These are phyloP conservation scores for Seladonia tumulorum DNA, from an alignment of 2,888 invertebrate species.

Conservation along the genomic window DNA sequence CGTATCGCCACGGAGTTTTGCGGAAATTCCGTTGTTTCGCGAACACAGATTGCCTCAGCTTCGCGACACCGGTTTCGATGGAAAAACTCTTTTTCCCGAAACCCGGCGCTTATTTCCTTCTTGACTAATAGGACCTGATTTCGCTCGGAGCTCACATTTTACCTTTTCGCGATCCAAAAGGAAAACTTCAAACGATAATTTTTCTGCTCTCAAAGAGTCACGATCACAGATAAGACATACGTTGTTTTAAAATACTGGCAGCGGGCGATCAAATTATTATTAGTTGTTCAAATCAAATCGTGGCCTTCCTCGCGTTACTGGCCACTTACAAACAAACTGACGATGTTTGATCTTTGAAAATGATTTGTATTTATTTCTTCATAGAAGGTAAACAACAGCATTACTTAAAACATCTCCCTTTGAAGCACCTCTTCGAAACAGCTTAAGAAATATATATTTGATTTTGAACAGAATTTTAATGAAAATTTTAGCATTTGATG, in stretches of 20 bases:
- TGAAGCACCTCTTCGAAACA: too few species aligned
- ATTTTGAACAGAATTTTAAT: too few species aligned
- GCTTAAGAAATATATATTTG: too few species aligned
- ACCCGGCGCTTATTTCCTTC: background rate
- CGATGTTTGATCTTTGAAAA: too few species aligned
- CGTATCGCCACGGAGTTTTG: background rate
- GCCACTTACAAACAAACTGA: too few species aligned
- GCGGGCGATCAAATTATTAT: background rate
- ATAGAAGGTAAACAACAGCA: too few species aligned
- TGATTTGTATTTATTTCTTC: too few species aligned
- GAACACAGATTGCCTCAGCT: background rate
- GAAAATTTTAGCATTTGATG: too few species aligned
- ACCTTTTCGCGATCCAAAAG: background rate
- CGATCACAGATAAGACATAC: background rate
- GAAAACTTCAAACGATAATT: background rate
- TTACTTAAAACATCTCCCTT: too few species aligned
- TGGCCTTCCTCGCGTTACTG: background rate
- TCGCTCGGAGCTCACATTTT: background rate
- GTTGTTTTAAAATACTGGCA: background rate
- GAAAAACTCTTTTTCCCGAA: background rate
- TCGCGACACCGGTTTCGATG: background rate
- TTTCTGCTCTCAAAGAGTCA: background rate
- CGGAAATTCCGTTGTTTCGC: conserved; percentile 11
- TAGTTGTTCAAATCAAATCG: background rate
- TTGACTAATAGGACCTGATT: background rate